Percentiles rank a stretch among this genome's conserved stretches.
Evolutionary conservation across 2,113 vertebrate genomes (phyloP).

Genomic region (Hemicordylus capensis): DNA sequence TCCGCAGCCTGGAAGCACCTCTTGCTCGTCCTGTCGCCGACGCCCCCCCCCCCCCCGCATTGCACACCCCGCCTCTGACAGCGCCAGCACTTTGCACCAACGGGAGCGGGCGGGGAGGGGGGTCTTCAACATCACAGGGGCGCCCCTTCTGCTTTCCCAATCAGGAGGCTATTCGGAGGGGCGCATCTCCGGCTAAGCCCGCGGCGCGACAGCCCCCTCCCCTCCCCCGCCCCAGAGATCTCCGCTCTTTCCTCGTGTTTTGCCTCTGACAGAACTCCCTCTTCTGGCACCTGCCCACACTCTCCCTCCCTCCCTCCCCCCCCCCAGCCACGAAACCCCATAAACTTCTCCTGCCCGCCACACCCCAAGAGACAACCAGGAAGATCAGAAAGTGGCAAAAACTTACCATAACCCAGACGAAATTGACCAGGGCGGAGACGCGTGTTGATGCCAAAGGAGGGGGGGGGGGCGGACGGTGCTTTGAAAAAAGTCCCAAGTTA

Average conservation of each 20-base stretch:
- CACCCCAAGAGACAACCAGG: neutral
- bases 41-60: neutral
- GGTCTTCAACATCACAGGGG: neutral
- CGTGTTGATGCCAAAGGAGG: slow-evolving; percentile 19
- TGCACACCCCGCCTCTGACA: neutral
- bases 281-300: neutral
- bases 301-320: neutral
- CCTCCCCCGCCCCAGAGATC: neutral
- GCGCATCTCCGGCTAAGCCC: neutral
- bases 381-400: slow-evolving; percentile 46
- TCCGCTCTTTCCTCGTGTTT: neutral
- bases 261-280: neutral
- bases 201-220: no score
- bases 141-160: no score
- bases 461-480: neutral
- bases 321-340: neutral
- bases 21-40: neutral
- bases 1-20: neutral
- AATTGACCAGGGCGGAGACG: slow-evolving; percentile 60
- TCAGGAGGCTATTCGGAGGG: neutral
- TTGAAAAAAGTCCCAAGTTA: neutral
- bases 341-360: slow-evolving; percentile 1
- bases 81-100: neutral
- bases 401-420: slow-evolving; percentile 81
- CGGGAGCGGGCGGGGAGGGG: neutral